Base-by-base conservation (phyloP, 1,140 invertebrate genomes). In the Drosophila leontia region DNA sequence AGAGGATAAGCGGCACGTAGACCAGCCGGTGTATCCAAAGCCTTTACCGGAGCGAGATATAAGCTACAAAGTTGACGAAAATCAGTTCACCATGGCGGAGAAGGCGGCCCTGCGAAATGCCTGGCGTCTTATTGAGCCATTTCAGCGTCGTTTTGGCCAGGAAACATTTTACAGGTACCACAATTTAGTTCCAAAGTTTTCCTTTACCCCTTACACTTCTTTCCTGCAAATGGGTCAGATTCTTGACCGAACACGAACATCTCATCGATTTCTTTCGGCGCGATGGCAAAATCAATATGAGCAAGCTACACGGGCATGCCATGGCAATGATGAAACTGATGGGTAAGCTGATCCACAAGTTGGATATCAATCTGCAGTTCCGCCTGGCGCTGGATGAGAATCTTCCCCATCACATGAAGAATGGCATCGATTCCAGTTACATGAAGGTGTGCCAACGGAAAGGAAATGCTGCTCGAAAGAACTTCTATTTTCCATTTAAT, bases 91-190 rank as follows among this genome's bases (percentile, higher is more conserved):
- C 7, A 17, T 37, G 19, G 4, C 39, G 11, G 77, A 80, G 23
- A 80, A 80, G 59, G 60, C 56, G 9, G 39, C 77, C 3, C 26
- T 80, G 26, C 59, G 76, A 7, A 79, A 80, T 45, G 76, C 77
- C 29, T 80, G 77, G 77, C 60, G 77, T 4, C 39, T 80, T 0
- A 37, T 80, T 45, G 69, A 80, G 55, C 77, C 77, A 9, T 80
- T 80, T 7, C 60, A 65, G 60, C 68, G 77, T 0, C 77, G 77
- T 13, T 80, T 67, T 44, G 77, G 77, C 23, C 72, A 74, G 45
- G 56, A 80, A 0, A 80, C 51, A 23, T 80, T 80, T 44, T 80
- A 60, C 45, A 67, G 42, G 69, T 80, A 57, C 8, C 7, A 7
- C 11, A 1, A 17, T 17, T 34, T 0, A 17, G 3, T 6, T 47